Base-by-base conservation (phyloP, 2,888 invertebrate genomes). In the Leptothorax acervorum region DNA sequence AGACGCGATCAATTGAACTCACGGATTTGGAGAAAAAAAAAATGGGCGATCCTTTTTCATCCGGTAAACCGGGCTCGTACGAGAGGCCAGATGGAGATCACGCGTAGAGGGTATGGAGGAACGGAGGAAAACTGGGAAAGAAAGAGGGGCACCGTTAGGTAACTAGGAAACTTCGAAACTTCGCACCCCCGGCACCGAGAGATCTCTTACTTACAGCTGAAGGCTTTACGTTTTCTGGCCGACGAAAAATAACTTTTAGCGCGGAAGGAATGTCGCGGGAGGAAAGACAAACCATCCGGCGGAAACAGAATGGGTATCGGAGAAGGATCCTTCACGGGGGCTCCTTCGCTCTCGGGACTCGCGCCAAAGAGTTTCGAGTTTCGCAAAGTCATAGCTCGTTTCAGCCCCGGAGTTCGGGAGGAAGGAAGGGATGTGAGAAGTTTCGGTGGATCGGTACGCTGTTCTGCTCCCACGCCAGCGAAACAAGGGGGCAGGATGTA, bases 131-230 rank as follows among this genome's bases (percentile, higher is more conserved):
- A 3, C 2, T 2, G 5, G 35, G 75, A 78, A 68, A 62, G 51
- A 73, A 45, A 55, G 62, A 62, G 35, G 66, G 28, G 45, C 28
- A 74, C 39, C 51, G 42, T 65, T 23, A 39, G 53, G 78, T 86
- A 88, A 86, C 88, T 84, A 81, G 85, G 83, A 89, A 89, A 89
- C 68, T 89, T 86, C 45, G 28, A 74, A 82, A 82, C 83, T 85
- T 15, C 45, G 65, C 70, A 53, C 51, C 60, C 48, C 48, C 66
- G 18, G 31, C 66, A 39, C 60, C 39, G 31, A 31, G 35, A 83
- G 74, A 88, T 88, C 88, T 81, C 85, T 88, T 88, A 88, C 85
- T 82, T 83, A 86, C 66, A 76, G 51, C 15, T 9, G 71, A 71
- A 35, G 84, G 63, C 79, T 83, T 51, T 78, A 62, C 66, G 82